Base-by-base conservation (phyloP, 2,113 vertebrate genomes). In the Neolamprologus hecqui region DNA sequence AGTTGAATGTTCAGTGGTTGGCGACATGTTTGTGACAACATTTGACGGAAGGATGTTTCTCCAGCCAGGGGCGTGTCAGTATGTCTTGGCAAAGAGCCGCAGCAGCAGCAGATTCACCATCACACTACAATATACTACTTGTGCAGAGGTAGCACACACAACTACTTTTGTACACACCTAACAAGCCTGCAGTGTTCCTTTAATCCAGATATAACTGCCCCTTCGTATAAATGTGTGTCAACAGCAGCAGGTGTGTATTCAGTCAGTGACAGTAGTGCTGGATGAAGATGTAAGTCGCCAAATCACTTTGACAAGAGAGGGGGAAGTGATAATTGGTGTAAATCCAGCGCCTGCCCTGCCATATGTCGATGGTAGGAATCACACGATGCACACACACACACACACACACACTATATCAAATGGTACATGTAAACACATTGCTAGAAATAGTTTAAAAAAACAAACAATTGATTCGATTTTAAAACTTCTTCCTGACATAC, bases 1-100 rank as follows among this genome's bases (percentile, higher is more conserved):
- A 99, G 98, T 96, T 23, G 98, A 98, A 92, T 99, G 99, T 86
- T 97, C 97, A 2, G 95, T 99, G 89, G 96, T 96, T 81, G 97
- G 98, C 3, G 97, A 99, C 63, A 96, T 98, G 85, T 98, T 99
- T 90, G 97, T 99, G 89, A 98, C 98, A 0, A 99, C 98, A 1
- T 99, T 99, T 90, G 99, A 99, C 88, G 98, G 98, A 2, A 97
- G 97, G 88, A 98, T 98, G 95, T 99, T 98, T 93, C 98, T 98
- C 68, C 98, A 98, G 89, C 96, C 97, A 75, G 98, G 99, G 42
- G 96, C 96, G 12, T 99, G 98, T 91, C 98, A 99, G 89, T 99
- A 99, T 31, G 96, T 99, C 87, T 92, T 99, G 84, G 97, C 97
- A 77, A 99, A 99, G 96, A 98, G 98, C 87, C 97, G 96, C 6